Evolutionary conservation across 1,140 invertebrate genomes (phyloP).

Genomic region (Drosophila paulistorum): DNA sequence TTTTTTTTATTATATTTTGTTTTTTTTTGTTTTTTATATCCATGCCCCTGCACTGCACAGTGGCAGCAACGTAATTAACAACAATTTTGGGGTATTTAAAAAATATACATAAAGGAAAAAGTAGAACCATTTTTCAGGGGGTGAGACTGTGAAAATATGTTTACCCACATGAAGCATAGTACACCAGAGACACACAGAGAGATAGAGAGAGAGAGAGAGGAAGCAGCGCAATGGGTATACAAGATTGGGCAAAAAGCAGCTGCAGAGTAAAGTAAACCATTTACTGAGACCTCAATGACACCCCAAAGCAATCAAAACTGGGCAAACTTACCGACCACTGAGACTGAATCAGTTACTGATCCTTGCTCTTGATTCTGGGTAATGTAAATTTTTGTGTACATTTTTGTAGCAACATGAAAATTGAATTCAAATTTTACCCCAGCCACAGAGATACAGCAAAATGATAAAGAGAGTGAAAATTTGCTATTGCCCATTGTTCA

Average conservation of each 20-base stretch:
- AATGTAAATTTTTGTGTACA: constrained; percentile 62
- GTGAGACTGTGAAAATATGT: constrained; percentile 18
- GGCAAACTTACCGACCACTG: not conserved
- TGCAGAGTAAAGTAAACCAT: constrained; percentile 1
- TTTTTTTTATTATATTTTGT: not conserved
- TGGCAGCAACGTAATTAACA: constrained; percentile 67
- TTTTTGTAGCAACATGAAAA: constrained; percentile 48
- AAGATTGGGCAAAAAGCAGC: no score
- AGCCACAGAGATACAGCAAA: not conserved
- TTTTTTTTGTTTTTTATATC: not conserved
- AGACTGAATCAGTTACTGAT: not conserved
- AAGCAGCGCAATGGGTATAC: not conserved
- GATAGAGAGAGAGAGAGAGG: not conserved
- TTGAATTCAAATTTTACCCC: constrained; percentile 49
- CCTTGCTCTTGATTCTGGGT: constrained; percentile 4
- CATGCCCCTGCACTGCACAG: constrained; percentile 7
- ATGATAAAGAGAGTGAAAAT: not conserved
- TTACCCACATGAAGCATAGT: constrained; percentile 57
- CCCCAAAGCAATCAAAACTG: constrained; percentile 45
- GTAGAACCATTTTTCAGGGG: not conserved
- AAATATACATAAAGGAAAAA: constrained; percentile 26
- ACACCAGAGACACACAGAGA: constrained; percentile 12
- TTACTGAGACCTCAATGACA: constrained; percentile 12
- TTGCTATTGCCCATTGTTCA: not conserved
- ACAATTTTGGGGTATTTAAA: constrained; percentile 63